A percentile compares a stretch with the other conserved stretches of the same genome.
phyloP scores from a whole-genome alignment of 2,113 vertebrate species.

The Probosciger aterrimus region DNA sequence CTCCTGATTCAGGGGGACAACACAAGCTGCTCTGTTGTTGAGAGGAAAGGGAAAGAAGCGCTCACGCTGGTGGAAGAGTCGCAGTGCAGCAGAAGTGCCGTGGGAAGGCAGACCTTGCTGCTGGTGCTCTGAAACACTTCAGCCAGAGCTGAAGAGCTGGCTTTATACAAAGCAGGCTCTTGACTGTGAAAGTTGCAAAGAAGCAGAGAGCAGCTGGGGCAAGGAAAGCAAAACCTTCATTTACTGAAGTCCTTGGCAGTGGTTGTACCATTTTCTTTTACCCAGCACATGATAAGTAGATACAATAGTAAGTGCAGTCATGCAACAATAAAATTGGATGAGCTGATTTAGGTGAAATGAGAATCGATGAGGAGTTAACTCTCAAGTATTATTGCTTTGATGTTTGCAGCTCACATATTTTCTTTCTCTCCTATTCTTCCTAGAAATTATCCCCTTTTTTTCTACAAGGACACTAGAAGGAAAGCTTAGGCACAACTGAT shows the following conservation, averaged over 20 bases:
- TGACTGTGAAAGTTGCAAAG: not conserved
- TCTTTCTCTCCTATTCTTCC: not conserved
- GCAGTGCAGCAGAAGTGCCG: accelerated
- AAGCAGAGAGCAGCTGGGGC: not conserved
- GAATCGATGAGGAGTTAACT: not conserved
- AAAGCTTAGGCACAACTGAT: not conserved
- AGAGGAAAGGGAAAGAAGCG: not conserved
- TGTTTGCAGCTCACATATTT: not conserved
- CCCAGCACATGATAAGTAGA: not conserved
- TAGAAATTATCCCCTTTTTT: not conserved
- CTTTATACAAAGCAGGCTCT: not conserved
- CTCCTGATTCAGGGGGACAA: not conserved
- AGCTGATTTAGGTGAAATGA: not conserved
- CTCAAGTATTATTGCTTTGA: not conserved
- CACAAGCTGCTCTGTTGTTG: not conserved
- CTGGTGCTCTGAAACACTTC: not conserved
- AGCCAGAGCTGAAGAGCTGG: not conserved
- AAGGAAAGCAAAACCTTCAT: not conserved
- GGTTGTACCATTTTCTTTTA: not conserved
- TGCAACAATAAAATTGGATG: not conserved
- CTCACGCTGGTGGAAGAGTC: accelerated
- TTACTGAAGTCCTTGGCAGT: not conserved
- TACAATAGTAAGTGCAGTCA: accelerated
- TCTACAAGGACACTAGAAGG: not conserved
- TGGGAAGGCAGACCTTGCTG: not conserved